Evolutionary conservation across 2,113 vertebrate genomes (phyloP).

Genomic region (Brachypodius melanocephalos): DNA sequence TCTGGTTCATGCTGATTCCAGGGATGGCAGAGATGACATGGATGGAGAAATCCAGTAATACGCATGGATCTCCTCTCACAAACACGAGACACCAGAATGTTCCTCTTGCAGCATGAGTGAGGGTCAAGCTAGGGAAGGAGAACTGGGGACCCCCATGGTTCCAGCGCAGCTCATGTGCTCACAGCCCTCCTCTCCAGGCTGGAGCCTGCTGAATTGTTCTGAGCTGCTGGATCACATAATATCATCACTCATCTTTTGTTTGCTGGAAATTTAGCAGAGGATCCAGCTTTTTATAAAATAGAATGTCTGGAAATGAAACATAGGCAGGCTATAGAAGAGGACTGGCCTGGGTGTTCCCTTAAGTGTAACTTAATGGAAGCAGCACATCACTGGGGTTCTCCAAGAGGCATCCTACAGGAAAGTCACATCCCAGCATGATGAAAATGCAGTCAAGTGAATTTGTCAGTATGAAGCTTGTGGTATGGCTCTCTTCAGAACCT

Average conservation of each 20-base stretch:
- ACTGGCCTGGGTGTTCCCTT: not conserved
- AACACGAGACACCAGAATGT: not conserved
- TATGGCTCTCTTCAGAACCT: not conserved
- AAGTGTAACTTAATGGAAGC: not conserved
- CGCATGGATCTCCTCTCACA: not conserved
- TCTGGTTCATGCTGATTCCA: accelerated
- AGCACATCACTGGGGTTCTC: not conserved
- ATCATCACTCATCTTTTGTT: not conserved
- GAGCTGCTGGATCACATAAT: not conserved
- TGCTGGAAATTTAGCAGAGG: not conserved
- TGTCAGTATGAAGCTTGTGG: not conserved
- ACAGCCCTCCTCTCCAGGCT: not conserved
- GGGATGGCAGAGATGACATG: not conserved
- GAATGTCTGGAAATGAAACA: not conserved
- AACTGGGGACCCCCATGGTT: accelerated
- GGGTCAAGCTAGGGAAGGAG: not conserved
- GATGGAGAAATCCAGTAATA: not conserved
- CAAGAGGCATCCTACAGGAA: not conserved
- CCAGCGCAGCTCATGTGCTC: not conserved
- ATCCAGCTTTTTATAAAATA: not conserved
- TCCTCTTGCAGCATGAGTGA: accelerated
- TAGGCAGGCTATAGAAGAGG: not conserved
- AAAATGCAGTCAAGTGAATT: not conserved
- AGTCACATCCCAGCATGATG: not conserved
- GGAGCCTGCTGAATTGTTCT: not conserved